Evolutionary conservation across 2,888 invertebrate genomes (phyloP).

Genomic region (Macrophya alboannulata): DNA sequence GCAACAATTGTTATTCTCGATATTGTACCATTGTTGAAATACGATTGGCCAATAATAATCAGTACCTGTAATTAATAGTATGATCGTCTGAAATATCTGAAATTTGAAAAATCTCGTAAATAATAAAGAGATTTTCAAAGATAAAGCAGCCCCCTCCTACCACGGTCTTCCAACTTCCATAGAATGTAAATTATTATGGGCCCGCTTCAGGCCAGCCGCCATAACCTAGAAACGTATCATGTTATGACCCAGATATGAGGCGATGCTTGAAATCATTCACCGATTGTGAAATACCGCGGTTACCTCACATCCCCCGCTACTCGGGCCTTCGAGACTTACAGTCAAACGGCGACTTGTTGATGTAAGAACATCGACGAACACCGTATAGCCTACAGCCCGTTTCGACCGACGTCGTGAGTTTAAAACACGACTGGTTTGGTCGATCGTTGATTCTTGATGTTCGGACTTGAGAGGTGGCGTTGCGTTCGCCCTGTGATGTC

Average conservation of each 20-base stretch:
- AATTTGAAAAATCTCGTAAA: background rate
- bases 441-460: background rate
- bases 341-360: conserved; percentile 42
- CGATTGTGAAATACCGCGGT: conserved; percentile 79
- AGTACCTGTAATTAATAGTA: background rate
- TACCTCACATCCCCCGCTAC: conserved; percentile 76
- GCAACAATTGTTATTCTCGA: background rate
- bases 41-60: background rate
- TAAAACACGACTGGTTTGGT: background rate
- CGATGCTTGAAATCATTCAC: conserved; percentile 81
- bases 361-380: conserved; percentile 51
- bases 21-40: background rate
- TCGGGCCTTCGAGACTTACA: conserved; percentile 52
- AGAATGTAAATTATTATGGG: conserved; percentile 56
- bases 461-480: background rate
- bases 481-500: conserved; percentile 22
- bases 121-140: background rate
- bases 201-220: conserved; percentile 77
- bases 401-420: background rate
- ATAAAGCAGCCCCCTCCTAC: background rate
- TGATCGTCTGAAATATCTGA: background rate
- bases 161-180: conserved; percentile 27
- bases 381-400: background rate
- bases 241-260: conserved; percentile 80
- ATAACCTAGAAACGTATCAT: conserved; percentile 80